phyloP scores from a whole-genome alignment of 2,888 invertebrate genomes.

The Scaptomyza polygonia region DNA sequence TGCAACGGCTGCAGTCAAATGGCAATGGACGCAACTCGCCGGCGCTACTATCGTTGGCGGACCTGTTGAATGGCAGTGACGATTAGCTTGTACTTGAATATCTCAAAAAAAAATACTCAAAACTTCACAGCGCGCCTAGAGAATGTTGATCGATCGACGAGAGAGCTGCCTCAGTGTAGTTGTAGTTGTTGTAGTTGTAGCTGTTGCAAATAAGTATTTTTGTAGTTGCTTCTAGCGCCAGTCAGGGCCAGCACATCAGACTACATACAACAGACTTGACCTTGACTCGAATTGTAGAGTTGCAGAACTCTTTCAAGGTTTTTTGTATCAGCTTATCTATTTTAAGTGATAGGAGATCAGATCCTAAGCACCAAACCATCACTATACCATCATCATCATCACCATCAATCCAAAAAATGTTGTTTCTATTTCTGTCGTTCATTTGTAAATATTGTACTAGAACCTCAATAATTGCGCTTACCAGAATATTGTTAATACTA shows the following conservation, averaged over 20 bases:
- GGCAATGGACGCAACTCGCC: constrained; percentile 49
- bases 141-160: constrained; percentile 57
- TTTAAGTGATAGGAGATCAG: constrained; percentile 35
- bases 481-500: constrained; percentile 73
- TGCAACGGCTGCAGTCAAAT: constrained; percentile 50
- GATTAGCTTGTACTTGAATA: constrained; percentile 50
- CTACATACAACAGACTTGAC: constrained; percentile 10
- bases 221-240: constrained; percentile 57
- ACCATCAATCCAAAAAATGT: constrained; percentile 38
- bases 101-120: constrained; percentile 35
- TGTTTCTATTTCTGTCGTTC: constrained; percentile 66
- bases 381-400: background rate
- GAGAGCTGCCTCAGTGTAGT: constrained; percentile 28
- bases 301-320: constrained; percentile 10
- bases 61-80: constrained; percentile 54
- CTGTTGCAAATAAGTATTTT: constrained; percentile 56
- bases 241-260: constrained; percentile 17
- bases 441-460: constrained; percentile 76
- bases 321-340: constrained; percentile 19
- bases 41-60: constrained; percentile 53
- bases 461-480: constrained; percentile 60
- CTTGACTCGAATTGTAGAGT: constrained; percentile 22
- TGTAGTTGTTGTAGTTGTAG: constrained; percentile 34
- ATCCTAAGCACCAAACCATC: constrained; percentile 21
- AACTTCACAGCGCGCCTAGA: constrained; percentile 28